These are phyloP conservation scores for Sarcophaga bullata DNA, from an alignment of 1,140 invertebrate genomes.

Conservation along the genomic window DNA sequence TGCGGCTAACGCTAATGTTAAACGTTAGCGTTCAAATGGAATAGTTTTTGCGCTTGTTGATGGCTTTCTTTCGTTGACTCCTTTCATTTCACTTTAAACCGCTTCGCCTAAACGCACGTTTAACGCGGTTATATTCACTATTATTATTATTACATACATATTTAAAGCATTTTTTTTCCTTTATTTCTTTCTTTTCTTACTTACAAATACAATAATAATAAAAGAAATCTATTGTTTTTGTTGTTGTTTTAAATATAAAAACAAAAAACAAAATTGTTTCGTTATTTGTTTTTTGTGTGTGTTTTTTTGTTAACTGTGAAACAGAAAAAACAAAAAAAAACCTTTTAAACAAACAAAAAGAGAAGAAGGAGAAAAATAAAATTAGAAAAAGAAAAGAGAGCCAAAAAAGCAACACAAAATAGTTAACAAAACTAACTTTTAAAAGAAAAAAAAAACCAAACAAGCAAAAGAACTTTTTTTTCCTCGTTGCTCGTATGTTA, in stretches of 20 bases:
- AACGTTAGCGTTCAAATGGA: constrained; percentile 36
- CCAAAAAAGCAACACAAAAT: neutral
- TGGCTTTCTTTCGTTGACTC: constrained; percentile 66
- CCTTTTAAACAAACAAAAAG: too few relatives aligned
- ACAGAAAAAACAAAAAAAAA: too few relatives aligned
- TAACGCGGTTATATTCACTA: constrained; percentile 50
- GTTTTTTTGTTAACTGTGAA: too few relatives aligned
- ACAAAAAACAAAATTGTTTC: too few relatives aligned
- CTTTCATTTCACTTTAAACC: constrained; percentile 66
- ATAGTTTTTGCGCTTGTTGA: constrained; percentile 52
- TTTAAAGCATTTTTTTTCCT: too few relatives aligned
- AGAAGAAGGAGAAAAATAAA: too few relatives aligned
- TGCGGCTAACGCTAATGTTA: neutral
- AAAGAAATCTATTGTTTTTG: too few relatives aligned
- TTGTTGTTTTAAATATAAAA: too few relatives aligned
- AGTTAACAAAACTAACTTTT: neutral
- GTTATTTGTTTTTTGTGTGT: too few relatives aligned
- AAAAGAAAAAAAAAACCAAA: neutral
- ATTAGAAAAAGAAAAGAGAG: neutral
- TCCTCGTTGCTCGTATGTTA: neutral
- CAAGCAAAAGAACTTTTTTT: constrained; percentile 4
- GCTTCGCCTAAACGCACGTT: constrained; percentile 66
- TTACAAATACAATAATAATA: too few relatives aligned
- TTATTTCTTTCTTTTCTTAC: too few relatives aligned
- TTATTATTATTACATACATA: neutral